Percentiles rank a stretch among this genome's conserved stretches.
Conservation (phyloP, 2,888 invertebrate species). For the Poecilobothrus nobilitatus region DNA sequence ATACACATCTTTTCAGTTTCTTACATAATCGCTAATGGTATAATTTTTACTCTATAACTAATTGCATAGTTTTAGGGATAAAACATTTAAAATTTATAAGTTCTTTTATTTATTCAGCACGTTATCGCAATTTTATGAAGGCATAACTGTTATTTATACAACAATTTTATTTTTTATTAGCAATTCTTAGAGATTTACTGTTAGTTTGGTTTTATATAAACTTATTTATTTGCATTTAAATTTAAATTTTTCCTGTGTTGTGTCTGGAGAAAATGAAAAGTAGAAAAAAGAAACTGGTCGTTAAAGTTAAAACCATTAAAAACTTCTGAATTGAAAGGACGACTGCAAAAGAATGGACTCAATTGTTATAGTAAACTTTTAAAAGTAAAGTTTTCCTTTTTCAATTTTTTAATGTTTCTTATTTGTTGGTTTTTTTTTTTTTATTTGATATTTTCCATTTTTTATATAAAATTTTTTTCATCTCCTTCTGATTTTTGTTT, state of each 20-base stretch:
- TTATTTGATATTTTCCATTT: background rate
- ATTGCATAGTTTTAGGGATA: too few species aligned
- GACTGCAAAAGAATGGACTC: constrained; percentile 6
- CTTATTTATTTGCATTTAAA: background rate
- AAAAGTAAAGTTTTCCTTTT: background rate
- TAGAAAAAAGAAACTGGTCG: background rate
- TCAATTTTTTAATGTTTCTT: background rate
- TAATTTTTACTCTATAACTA: too few species aligned
- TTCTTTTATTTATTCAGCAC: too few species aligned
- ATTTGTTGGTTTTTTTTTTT: background rate
- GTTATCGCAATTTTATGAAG: too few species aligned
- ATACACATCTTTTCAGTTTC: too few species aligned
- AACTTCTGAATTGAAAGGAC: background rate
- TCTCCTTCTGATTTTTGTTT: background rate
- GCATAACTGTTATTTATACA: too few species aligned
- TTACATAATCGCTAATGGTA: too few species aligned
- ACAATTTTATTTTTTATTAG: too few species aligned
- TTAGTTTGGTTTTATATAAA: background rate
- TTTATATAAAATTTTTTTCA: background rate
- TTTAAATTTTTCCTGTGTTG: background rate
- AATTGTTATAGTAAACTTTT: background rate
- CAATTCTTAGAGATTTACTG: too few species aligned
- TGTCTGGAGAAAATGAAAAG: background rate
- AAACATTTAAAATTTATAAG: too few species aligned
- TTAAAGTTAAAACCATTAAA: constrained; percentile 1